A percentile compares a stretch with the other conserved stretches of the same genome.
Conservation (phyloP, 2,888 invertebrate genomes). For the Encarsia formosa region DNA sequence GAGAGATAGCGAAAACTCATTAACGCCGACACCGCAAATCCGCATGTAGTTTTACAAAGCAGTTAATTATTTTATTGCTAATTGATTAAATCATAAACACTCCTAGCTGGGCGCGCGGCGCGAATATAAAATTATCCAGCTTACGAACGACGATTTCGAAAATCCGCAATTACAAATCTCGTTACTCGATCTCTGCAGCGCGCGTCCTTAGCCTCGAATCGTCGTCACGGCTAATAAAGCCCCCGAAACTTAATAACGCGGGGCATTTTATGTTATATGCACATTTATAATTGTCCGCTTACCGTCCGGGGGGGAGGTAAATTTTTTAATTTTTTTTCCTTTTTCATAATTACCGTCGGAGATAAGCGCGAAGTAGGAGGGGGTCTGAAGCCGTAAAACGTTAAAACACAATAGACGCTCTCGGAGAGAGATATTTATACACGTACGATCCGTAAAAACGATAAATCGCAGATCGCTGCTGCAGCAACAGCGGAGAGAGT, state of each 20-base stretch:
- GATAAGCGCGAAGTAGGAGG: no score
- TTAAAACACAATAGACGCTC: no score
- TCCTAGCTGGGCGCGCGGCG: neutral
- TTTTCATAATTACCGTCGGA: no score
- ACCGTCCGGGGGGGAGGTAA: no score
- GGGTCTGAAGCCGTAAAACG: no score
- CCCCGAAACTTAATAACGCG: conserved; percentile 1
- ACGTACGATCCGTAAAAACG: no score
- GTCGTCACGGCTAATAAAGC: conserved; percentile 11
- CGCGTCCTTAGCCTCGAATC: conserved; percentile 4
- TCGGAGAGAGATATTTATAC: no score
- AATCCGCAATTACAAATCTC: conserved; percentile 7
- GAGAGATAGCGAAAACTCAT: conserved; percentile 16
- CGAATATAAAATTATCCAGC: neutral
- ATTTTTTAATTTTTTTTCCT: no score
- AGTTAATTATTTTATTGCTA: conserved; percentile 19
- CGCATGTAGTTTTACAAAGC: neutral
- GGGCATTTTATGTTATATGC: neutral
- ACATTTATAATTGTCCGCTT: conserved; percentile 7
- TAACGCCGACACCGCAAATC: neutral
- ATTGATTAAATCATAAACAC: conserved; percentile 13
- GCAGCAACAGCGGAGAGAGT: no score
- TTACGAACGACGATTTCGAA: conserved; percentile 10
- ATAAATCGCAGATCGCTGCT: no score
- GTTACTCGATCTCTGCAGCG: neutral